These are phyloP conservation scores for Cyprinella venusta DNA, from an alignment of 2,797 vertebrate species.

Conservation along the genomic window DNA sequence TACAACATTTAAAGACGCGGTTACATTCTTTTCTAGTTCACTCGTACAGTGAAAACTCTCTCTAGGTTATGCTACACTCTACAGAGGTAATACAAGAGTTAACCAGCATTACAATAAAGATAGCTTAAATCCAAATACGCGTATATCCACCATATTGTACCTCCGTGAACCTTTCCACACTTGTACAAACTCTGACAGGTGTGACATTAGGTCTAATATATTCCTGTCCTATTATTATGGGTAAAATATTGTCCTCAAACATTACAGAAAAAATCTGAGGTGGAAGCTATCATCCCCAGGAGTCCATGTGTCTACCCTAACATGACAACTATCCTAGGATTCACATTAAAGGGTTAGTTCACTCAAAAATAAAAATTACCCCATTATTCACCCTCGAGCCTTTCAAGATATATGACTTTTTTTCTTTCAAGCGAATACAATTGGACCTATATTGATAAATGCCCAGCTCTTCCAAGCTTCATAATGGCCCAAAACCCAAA, in stretches of 20 bases:
- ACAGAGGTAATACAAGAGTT: constrained; percentile 70
- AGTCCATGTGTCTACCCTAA: constrained; percentile 57
- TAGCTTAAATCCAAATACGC: constrained; percentile 52
- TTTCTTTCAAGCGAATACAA: too few species aligned
- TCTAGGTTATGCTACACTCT: constrained; percentile 57
- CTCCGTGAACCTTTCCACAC: constrained; percentile 26
- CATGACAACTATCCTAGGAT: constrained; percentile 66
- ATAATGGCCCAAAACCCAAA: too few species aligned
- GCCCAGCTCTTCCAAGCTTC: too few species aligned
- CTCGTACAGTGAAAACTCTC: constrained; percentile 51
- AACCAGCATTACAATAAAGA: constrained; percentile 61
- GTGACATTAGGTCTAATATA: constrained; percentile 27
- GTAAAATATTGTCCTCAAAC: constrained; percentile 29
- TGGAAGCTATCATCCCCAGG: constrained; percentile 44
- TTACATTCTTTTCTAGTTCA: constrained; percentile 57
- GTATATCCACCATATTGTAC: constrained; percentile 51
- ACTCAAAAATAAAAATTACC: too few species aligned
- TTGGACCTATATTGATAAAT: too few species aligned
- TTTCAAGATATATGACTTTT: too few species aligned
- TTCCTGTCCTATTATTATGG: constrained; percentile 23
- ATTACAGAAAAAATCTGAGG: constrained; percentile 14
- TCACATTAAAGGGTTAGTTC: constrained; percentile 53
- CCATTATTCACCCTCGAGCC: too few species aligned
- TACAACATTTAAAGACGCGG: constrained; percentile 60
- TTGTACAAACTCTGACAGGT: not conserved